Percentiles rank a stretch among this genome's conserved stretches.
Evolutionary conservation across 2,888 invertebrate genomes (phyloP).

Genomic region (Polyommatus icarus): DNA sequence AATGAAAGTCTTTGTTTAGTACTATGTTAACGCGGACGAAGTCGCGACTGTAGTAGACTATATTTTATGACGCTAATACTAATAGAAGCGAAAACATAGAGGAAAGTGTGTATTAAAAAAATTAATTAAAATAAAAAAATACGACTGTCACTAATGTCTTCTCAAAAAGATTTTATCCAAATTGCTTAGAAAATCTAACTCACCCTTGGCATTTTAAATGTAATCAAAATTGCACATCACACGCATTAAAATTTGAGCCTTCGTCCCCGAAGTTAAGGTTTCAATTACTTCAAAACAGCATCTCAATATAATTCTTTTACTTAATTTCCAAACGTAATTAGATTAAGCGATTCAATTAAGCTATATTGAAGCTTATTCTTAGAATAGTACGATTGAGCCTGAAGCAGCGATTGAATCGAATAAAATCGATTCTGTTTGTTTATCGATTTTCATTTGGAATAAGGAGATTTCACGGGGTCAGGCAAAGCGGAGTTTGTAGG

Average conservation of each 20-base stretch:
- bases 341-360: slow-evolving; percentile 30
- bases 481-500: background rate
- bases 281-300: background rate
- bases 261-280: background rate
- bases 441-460: slow-evolving; percentile 19
- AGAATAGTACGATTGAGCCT: slow-evolving; percentile 4
- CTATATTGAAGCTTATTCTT: slow-evolving; percentile 24
- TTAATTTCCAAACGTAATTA: slow-evolving; percentile 30
- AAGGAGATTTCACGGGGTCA: background rate
- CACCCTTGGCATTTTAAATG: slow-evolving; percentile 22
- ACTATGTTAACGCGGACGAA: no score
- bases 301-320: slow-evolving; percentile 24
- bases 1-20: no score
- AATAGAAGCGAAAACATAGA: no score
- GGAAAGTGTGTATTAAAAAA: no score
- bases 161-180: background rate
- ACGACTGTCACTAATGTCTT: background rate
- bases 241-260: slow-evolving; percentile 10
- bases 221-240: slow-evolving; percentile 22
- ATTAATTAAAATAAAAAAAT: background rate
- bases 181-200: slow-evolving; percentile 11
- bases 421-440: slow-evolving; percentile 26
- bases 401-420: background rate
- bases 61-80: no score
- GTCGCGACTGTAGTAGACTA: no score